Base-by-base conservation (phyloP, 2,888 invertebrate species). In the Amiota communis region DNA sequence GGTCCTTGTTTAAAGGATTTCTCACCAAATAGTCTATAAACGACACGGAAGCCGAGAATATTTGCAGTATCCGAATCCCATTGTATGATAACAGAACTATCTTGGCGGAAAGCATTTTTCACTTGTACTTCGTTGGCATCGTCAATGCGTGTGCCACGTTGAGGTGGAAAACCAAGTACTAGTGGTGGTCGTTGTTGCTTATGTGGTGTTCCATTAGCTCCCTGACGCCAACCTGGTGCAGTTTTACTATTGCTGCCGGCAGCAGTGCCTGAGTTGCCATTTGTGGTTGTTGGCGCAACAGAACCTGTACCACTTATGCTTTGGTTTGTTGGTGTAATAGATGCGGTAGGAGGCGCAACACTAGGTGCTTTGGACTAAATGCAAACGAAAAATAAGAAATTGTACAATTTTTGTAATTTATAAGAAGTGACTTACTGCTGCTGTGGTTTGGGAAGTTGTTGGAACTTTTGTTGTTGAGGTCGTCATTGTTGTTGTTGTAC, bases 1-100 rank as follows among this genome's bases (percentile, higher is more conserved):
- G 97, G 96, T 8, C 97, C 97, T 88, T 96, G 95, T 84, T 97
- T 96, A 90, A 97, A 97, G 80, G 93, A 94, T 87, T 95, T 94
- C 84, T 97, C 97, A 6, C 97, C 97, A 85, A 97, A 97, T 59
- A 97, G 91, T 72, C 97, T 91, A 88, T 97, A 97, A 23, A 97
- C 95, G 12, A 97, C 96, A 75, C 96, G 92, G 88, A 97, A 97
- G 70, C 96, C 97, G n/a, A 96, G 91, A 83, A 96, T 95, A 86
- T 96, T 96, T 0, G 94, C 93, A 12, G 95, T 95, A 84, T 96
- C 95, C 1, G 96, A 96, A 86, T 96, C 96, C 97, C 97, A 97
- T 86, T 96, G 95, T 79, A 97, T 96, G 81, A 96, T 94, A 20
- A 97, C 95, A 0, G 96, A 94, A 87, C 93, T 96, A 82, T 96